Conservation (phyloP, 1,140 invertebrate species). For the Solen grandis region DNA sequence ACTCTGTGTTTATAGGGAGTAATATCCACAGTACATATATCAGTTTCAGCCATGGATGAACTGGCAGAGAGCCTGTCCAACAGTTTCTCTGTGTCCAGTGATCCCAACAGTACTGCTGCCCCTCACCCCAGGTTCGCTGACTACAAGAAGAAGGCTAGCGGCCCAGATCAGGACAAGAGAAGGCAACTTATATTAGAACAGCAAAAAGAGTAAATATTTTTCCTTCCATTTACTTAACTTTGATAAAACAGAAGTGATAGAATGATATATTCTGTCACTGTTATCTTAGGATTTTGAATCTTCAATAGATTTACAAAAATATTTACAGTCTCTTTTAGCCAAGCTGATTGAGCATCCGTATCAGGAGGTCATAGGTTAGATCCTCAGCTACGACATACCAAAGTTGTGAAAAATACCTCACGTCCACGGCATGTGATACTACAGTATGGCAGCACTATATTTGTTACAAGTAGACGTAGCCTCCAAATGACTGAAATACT, state of each 20-base stretch:
- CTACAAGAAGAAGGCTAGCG: constrained; percentile 73
- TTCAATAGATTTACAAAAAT: background rate
- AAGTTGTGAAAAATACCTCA: too few species aligned
- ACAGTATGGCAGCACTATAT: too few species aligned
- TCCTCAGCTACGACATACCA: background rate
- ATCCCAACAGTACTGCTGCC: constrained; percentile 72
- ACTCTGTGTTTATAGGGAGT: too few species aligned
- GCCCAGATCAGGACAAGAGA: constrained; percentile 71
- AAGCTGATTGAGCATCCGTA: background rate
- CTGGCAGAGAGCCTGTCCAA: constrained; percentile 69
- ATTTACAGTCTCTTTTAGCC: background rate
- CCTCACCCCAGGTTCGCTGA: constrained; percentile 78
- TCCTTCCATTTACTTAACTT: background rate
- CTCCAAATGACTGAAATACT: too few species aligned
- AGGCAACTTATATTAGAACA: constrained; percentile 72
- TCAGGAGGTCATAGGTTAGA: background rate
- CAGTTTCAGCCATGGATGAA: constrained; percentile 72
- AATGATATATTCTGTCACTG: background rate
- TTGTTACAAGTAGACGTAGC: too few species aligned
- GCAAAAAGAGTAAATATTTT: constrained; percentile 75
- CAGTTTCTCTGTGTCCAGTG: constrained; percentile 69
- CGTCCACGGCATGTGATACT: too few species aligned
- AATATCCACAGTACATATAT: too few species aligned
- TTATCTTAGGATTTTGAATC: background rate
- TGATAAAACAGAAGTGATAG: background rate